Evolutionary conservation across 2,797 vertebrate species (phyloP).

Genomic region (Sciurus vulgaris): DNA sequence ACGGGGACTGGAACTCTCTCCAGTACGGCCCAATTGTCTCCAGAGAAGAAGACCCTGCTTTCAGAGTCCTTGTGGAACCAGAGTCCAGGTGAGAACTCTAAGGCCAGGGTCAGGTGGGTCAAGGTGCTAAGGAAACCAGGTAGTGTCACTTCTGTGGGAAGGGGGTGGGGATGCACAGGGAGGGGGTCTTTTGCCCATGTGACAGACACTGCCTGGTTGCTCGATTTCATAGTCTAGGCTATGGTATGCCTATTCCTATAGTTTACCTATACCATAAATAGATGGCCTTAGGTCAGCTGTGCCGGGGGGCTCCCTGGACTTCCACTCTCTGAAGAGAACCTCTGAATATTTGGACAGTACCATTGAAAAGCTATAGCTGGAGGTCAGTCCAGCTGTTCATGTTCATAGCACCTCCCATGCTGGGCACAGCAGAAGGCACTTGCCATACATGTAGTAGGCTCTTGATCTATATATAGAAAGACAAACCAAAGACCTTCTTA

Average conservation of each 20-base stretch:
- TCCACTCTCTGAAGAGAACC: background rate
- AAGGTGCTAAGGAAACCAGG: background rate
- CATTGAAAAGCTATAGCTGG: background rate
- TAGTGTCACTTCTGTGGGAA: background rate
- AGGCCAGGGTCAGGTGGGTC: background rate
- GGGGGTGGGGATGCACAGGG: no score
- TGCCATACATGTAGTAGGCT: background rate
- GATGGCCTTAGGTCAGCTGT: background rate
- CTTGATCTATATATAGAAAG: background rate
- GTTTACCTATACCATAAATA: background rate
- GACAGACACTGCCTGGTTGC: background rate
- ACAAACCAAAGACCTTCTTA: background rate
- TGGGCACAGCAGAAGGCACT: background rate
- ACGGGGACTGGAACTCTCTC: background rate
- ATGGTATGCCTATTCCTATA: background rate
- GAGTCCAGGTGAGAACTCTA: background rate
- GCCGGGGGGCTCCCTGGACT: background rate
- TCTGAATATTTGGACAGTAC: background rate
- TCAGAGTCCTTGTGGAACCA: background rate
- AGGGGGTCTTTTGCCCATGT: background rate
- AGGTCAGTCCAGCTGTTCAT: background rate
- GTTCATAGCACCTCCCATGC: background rate
- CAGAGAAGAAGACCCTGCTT: background rate
- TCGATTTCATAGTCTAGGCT: background rate
- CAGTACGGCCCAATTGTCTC: background rate